Conservation (phyloP, 2,888 invertebrate species). For the Acanthosoma haemorrhoidale region DNA sequence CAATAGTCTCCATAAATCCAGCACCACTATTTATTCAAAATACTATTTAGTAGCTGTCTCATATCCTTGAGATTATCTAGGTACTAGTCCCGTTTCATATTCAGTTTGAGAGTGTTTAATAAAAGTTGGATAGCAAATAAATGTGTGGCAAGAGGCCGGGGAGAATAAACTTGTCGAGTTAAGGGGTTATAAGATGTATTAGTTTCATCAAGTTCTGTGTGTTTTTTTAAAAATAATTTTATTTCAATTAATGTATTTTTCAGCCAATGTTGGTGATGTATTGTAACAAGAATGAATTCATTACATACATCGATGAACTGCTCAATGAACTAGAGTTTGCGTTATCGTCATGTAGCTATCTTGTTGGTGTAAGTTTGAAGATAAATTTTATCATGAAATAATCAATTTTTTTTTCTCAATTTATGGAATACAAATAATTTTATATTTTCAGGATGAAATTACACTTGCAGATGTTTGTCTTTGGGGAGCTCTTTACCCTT, state of each 20-base stretch:
- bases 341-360: conserved; percentile 46
- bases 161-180: too few relatives aligned
- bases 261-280: conserved; percentile 42
- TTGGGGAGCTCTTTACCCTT: conserved; percentile 67
- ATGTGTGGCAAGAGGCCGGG: too few relatives aligned
- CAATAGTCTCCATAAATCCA: too few relatives aligned
- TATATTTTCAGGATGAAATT: conserved; percentile 53
- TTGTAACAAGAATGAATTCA: conserved; percentile 54
- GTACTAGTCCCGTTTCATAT: too few relatives aligned
- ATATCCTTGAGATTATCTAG: too few relatives aligned
- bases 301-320: conserved; percentile 55
- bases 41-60: too few relatives aligned
- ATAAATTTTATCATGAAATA: background rate
- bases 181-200: too few relatives aligned
- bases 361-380: conserved; percentile 54
- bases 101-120: too few relatives aligned
- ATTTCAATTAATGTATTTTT: background rate
- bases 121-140: too few relatives aligned
- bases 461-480: conserved; percentile 65
- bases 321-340: conserved; percentile 50
- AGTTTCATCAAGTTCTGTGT: too few relatives aligned
- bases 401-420: background rate
- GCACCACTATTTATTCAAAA: too few relatives aligned
- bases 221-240: background rate
- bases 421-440: background rate